Evolutionary conservation across 1,140 invertebrate genomes (phyloP).

Genomic region (Drosophila funebris): DNA sequence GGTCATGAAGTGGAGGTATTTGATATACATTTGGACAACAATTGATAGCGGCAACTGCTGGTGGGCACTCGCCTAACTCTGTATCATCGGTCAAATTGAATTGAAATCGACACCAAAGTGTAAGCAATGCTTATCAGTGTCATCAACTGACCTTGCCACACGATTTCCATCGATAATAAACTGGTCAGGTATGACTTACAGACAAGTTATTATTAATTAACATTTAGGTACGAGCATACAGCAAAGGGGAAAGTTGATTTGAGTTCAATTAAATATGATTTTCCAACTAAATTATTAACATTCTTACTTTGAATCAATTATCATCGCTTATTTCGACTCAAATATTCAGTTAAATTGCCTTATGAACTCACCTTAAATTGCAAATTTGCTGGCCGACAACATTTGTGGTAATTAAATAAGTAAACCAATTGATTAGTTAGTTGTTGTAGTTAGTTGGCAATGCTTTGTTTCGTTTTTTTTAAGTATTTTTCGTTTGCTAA

Average conservation of each 20-base stretch:
- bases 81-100: not conserved
- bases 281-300: not conserved
- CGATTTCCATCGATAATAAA: not conserved
- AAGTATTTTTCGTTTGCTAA: constrained; percentile 41
- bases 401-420: constrained; percentile 44
- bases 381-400: constrained; percentile 51
- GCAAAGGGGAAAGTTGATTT: not conserved
- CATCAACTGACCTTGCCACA: constrained; percentile 12
- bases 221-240: not conserved
- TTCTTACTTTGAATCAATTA: not conserved
- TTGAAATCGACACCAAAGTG: constrained; percentile 19
- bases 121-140: not conserved
- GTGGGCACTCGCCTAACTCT: constrained; percentile 9
- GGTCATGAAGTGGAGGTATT: not conserved
- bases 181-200: not conserved
- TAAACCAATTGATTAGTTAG: constrained; percentile 34
- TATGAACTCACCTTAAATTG: constrained; percentile 66
- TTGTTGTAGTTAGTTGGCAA: too few relatives aligned
- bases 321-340: not conserved
- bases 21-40: not conserved
- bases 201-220: not conserved
- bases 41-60: constrained; percentile 31
- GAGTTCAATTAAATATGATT: not conserved
- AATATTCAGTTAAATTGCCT: constrained; percentile 22
- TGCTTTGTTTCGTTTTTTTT: constrained; percentile 12